A percentile compares a stretch with the other conserved stretches of the same genome.
Conservation (phyloP, 2,797 vertebrate species). For the Numenius phaeopus region DNA sequence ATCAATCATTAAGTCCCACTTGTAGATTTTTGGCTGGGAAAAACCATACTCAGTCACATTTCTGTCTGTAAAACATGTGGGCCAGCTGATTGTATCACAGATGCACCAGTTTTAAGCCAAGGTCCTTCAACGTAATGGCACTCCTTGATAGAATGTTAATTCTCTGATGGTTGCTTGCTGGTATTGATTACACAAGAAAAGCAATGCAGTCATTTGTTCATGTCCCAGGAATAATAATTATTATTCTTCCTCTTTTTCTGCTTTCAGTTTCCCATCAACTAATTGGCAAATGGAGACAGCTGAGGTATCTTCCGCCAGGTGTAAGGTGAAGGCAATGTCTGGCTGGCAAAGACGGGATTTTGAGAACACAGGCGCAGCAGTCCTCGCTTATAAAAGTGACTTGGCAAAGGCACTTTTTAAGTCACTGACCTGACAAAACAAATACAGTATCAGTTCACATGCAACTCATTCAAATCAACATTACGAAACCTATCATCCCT, state of each 20-base stretch:
- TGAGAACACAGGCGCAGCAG: constrained; percentile 61
- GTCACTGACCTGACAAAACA: constrained; percentile 79
- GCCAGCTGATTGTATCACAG: constrained; percentile 67
- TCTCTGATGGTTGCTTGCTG: constrained; percentile 55
- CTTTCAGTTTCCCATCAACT: constrained; percentile 74
- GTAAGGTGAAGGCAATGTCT: constrained; percentile 69
- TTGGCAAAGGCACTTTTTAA: constrained; percentile 82
- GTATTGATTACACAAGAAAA: constrained; percentile 55
- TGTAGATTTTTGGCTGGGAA: constrained; percentile 77
- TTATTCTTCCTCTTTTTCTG: constrained; percentile 52
- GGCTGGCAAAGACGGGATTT: constrained; percentile 70
- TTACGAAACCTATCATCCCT: not conserved
- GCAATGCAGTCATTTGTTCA: constrained; percentile 74
- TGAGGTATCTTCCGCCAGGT: constrained; percentile 80
- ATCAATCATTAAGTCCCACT: constrained; percentile 83
- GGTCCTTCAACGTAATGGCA: constrained; percentile 78
- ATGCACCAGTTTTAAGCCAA: constrained; percentile 65
- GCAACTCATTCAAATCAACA: constrained; percentile 26
- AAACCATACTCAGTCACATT: constrained; percentile 80
- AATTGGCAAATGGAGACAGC: constrained; percentile 76
- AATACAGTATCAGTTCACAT: constrained; percentile 58
- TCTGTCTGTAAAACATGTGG: constrained; percentile 66
- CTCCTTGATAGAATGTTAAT: constrained; percentile 73
- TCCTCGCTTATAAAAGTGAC: constrained; percentile 75
- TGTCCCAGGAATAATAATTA: constrained; percentile 63